A percentile compares a stretch with the other conserved stretches of the same genome.
Conservation (phyloP, 2,113 vertebrate species). For the Rhynchopsitta pachyrhyncha region DNA sequence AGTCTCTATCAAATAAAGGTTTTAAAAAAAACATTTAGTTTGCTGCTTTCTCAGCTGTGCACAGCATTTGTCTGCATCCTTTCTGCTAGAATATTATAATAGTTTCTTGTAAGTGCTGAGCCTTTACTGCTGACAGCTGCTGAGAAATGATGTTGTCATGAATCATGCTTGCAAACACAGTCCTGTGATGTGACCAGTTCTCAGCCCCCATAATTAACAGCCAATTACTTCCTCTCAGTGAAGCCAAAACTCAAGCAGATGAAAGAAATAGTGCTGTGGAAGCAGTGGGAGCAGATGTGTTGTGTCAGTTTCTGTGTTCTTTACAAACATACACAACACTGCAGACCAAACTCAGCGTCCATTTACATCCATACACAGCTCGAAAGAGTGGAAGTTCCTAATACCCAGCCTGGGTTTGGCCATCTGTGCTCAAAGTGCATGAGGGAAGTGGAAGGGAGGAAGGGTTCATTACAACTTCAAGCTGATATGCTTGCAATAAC, state of each 20-base stretch:
- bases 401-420: not conserved
- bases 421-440: not conserved
- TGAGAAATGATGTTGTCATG: conserved; percentile 69
- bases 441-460: not conserved
- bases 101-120: conserved; percentile 63
- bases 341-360: not conserved
- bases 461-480: not conserved
- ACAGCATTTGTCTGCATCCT: conserved; percentile 56
- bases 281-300: conserved; percentile 56
- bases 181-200: conserved; percentile 60
- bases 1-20: conserved; percentile 45
- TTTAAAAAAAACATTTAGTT: conserved; percentile 68
- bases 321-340: not conserved
- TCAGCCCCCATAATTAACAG: conserved; percentile 68
- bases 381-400: not conserved
- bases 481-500: not conserved
- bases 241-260: conserved; percentile 58
- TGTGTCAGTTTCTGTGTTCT: conserved; percentile 43
- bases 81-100: conserved; percentile 55
- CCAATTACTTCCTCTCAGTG: conserved; percentile 63
- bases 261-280: conserved; percentile 59
- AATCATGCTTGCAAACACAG: conserved; percentile 66
- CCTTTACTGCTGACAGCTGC: conserved; percentile 61
- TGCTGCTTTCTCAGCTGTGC: conserved; percentile 69
- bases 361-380: not conserved